Base-by-base conservation (phyloP, 2,797 vertebrate species). In the Chelon labrosus region DNA sequence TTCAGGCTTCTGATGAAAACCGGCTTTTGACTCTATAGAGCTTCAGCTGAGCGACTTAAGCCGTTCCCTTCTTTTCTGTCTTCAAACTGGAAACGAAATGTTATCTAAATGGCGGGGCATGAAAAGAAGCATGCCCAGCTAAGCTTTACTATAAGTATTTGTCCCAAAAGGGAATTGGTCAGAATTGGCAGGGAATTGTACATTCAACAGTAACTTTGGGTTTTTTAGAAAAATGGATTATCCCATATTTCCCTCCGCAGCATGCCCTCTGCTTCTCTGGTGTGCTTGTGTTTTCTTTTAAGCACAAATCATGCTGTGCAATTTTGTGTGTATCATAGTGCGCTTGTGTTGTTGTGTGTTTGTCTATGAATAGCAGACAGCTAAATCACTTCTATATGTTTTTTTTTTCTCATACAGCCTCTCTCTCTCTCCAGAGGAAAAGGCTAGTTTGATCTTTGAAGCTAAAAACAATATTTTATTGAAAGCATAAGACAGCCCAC, bases 381-480 rank as follows among this genome's bases (percentile, higher is more conserved):
- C 61, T 64, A 87, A 85, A 89, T 90, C 58, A 66, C 53, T 52
- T 78, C 38, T 52, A 53, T 17, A 47, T 56, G 46, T 19, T 11
- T 25, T 55, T 42, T 37, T 49, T 19, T 55, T 47, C 47, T 65
- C 46, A n/a, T 12, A 19, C 31, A 47, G 49, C 3, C 77, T 75
- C 65, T 44, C 42, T 62, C 65, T 70, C 58, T 61, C 58, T 81
- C 60, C 73, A 66, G 12, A 47, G 85, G 73, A 83, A 86, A 73
- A 19, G 31, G 46, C 75, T 31, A 49, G 83, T 83, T 82, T 89
- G 76, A 89, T 89, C 75, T 92, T 56, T 84, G 60, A 84, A 82
- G 69, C 74, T 80, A 69, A 84, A 77, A 87, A 86, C 73, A 83
- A 82, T 80, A 82, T 85, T 70, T 88, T 89, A 89, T 89, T 90